These are phyloP conservation scores for Lasioglossum lativentre DNA, from an alignment of 2,888 invertebrate species.

Conservation along the genomic window DNA sequence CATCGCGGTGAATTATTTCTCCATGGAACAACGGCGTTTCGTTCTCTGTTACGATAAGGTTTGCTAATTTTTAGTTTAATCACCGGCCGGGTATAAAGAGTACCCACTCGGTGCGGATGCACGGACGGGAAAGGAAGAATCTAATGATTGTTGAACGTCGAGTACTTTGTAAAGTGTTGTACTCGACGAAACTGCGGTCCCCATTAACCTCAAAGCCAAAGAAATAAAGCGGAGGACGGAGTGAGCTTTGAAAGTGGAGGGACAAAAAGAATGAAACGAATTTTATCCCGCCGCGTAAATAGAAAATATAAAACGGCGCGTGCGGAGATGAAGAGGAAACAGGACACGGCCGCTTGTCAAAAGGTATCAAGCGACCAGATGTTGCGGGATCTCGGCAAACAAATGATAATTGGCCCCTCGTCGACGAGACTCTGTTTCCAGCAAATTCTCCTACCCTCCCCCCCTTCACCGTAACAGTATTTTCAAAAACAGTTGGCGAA, in stretches of 20 bases:
- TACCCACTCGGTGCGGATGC: background rate
- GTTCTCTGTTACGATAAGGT: background rate
- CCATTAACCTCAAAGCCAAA: slow-evolving; percentile 50
- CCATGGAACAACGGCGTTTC: background rate
- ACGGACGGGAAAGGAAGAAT: slow-evolving; percentile 25
- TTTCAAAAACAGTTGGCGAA: background rate
- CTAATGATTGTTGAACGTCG: slow-evolving; percentile 37
- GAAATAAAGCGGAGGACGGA: slow-evolving; percentile 41
- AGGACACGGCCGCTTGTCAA: background rate
- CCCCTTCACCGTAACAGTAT: background rate
- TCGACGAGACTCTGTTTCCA: background rate
- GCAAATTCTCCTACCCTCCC: background rate
- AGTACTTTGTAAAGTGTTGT: slow-evolving; percentile 36
- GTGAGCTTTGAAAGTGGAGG: slow-evolving; percentile 48
- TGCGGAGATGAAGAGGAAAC: slow-evolving; percentile 13
- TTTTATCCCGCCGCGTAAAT: slow-evolving; percentile 65
- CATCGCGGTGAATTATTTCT: background rate
- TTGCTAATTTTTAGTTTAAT: slow-evolving; percentile 21
- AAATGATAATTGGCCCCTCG: slow-evolving; percentile 15
- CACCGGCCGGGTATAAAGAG: background rate
- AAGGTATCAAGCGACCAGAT: slow-evolving; percentile 11
- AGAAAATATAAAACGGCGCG: slow-evolving; percentile 41
- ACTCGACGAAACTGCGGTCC: slow-evolving; percentile 33
- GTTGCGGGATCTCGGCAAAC: background rate
- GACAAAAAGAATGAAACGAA: slow-evolving; percentile 70